Conservation (phyloP, 1,140 invertebrate genomes). For the Bradysia coprophila region DNA sequence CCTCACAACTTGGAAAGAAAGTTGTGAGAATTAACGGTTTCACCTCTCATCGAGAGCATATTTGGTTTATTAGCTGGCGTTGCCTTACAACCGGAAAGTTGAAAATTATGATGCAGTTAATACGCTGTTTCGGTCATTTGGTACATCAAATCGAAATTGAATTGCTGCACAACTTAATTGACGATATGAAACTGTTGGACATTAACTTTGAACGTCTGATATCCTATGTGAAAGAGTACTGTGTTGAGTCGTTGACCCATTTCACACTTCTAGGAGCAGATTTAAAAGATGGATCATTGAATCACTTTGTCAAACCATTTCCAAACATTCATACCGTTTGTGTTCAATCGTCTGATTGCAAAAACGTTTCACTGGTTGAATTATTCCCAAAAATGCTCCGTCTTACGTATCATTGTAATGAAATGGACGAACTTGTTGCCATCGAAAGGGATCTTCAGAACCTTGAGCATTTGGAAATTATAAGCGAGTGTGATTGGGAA, state of each 20-base stretch:
- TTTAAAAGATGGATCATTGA: too few relatives aligned
- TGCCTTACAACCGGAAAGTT: background rate
- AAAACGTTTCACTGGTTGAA: background rate
- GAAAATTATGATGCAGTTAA: background rate
- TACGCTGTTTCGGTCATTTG: background rate
- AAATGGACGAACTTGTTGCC: background rate
- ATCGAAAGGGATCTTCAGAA: background rate
- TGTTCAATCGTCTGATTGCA: background rate
- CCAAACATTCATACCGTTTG: background rate
- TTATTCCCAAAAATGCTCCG: background rate
- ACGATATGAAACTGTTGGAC: background rate
- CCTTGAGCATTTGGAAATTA: background rate
- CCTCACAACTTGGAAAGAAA: background rate
- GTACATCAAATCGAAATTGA: background rate
- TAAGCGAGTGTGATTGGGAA: background rate
- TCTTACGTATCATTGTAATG: background rate
- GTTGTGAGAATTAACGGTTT: background rate
- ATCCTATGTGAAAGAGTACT: background rate
- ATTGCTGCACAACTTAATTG: background rate
- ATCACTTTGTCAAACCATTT: background rate
- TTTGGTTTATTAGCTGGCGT: background rate
- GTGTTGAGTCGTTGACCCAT: background rate
- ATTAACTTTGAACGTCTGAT: background rate
- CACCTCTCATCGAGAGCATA: background rate
- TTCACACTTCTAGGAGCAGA: background rate